Base-by-base conservation (phyloP, 2,113 vertebrate genomes). In the Pardalotus punctatus region DNA sequence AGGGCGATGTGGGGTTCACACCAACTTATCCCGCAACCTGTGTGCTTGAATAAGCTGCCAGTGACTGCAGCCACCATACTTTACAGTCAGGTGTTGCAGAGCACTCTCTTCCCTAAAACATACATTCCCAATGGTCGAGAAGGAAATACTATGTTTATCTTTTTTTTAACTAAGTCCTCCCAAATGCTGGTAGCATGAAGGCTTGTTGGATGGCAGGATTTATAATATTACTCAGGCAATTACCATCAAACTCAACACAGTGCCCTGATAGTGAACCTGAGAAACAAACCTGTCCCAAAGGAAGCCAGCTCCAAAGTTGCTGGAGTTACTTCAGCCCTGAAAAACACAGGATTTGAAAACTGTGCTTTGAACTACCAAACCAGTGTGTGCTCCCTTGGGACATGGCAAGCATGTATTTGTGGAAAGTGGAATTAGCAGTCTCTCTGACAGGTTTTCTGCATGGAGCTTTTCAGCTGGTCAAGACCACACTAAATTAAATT, bases 381-480 rank as follows among this genome's bases (percentile, higher is more conserved):
- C 47, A 43, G 11, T 1, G 1, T 11, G 28, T 24, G 38, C 20
- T 92, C 74, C 67, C 76, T 23, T 58, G 90, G 76, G 76, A 73
- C 1, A 3, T 11, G 23, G 88, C 64, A 86, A 77, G 42, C 1
- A 0, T 83, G n/a, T 67, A 38, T 73, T 86, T 74, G 56, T 58
- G 71, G 90, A 85, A 74, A 92, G 70, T 78, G 82, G 92, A 91
- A 93, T 96, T 90, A 94, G 45, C 74, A 86, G 62, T 62, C 33
- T 80, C 84, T 74, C 53, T 88, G 82, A 78, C 85, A 92, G 85
- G 51, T 81, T 97, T 93, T 88, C 65, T 92, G 60, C 79, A 25
- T 82, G 64, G 38, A 92, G 90, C 67, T 90, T 96, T 95, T 95
- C 93, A 92, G 40, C 67, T 93, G 94, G 85, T 95, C 94, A 93